A percentile compares a stretch with the other conserved stretches of the same genome.
Conservation (phyloP, 2,797 vertebrate species). For the Acanthornis magna region DNA sequence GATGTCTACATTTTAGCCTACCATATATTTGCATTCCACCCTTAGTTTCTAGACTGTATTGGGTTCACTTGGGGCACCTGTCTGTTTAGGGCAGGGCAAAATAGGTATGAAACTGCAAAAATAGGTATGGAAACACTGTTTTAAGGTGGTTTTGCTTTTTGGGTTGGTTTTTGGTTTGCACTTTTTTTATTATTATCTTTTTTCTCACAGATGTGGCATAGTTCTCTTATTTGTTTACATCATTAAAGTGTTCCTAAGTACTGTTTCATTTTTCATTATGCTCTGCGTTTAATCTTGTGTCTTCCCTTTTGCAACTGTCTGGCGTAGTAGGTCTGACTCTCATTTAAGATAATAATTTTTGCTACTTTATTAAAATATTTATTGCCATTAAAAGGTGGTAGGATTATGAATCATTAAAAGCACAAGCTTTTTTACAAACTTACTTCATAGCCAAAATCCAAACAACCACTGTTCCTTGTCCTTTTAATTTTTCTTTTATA, state of each 20-base stretch:
- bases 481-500: background rate
- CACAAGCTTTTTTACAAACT: background rate
- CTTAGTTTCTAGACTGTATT: background rate
- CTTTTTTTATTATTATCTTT: too few species aligned
- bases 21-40: background rate
- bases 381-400: background rate
- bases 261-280: background rate
- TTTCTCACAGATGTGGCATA: accelerated
- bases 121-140: background rate
- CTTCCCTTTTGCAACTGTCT: background rate
- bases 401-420: background rate
- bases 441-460: background rate
- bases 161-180: background rate
- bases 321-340: background rate
- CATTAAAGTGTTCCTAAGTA: background rate
- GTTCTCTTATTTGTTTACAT: background rate
- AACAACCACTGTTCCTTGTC: background rate
- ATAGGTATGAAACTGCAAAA: background rate
- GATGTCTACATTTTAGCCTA: background rate
- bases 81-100: background rate
- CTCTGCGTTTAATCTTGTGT: accelerated
- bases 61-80: background rate
- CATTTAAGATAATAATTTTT: background rate
- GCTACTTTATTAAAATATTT: background rate
- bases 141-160: background rate